Base-by-base conservation (phyloP, 64 coral and sea anemone species). In the Porites lutea region DNA sequence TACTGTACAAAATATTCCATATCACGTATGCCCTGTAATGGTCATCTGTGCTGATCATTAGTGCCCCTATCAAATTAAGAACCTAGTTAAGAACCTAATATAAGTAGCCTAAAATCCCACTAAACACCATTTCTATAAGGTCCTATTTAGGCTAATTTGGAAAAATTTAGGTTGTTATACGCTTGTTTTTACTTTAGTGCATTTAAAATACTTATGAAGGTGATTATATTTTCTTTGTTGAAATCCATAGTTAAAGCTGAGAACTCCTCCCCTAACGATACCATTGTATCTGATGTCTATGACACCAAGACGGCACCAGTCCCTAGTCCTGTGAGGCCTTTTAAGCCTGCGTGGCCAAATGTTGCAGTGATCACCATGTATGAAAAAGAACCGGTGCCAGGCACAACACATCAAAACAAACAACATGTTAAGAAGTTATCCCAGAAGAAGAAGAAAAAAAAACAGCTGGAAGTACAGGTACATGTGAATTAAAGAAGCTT, bases 301-400 rank as follows among this genome's bases (percentile, higher is more conserved):
- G 52, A 73, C 1, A 5, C 12, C 66, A 57, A 16, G 13, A 59
- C 27, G 27, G 1, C 52, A 27, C 86, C 70, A 43, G 52, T 22
- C 48, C 14, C 79, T 70, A 84, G 79, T 86, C 45, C 72, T 21
- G 61, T 64, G 67, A 91, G 59, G 45, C 79, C 37, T 44, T 87
- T 13, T 69, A 84, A 27, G 10, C 73, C 48, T 71, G 58, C 46
- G 47, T 64, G 23, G 65, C 63, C 91, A 87, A 93, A 93, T 71
- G 91, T 93, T 27, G 91, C 91, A 43, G 91, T 93, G 50, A 93
- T 93, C 19, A 93, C 91, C 13, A 21, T 93, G 47, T 75, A 75
- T 63, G 72, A 79, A 43, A 60, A 87, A 15, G 91, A 79, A 78
- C 54, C 57, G 73, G 91, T 6, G 5, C 72, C 77, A 13, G 47